Evolutionary conservation across 2,888 invertebrate genomes (phyloP).

Genomic region (Drosophila acutilabella): DNA sequence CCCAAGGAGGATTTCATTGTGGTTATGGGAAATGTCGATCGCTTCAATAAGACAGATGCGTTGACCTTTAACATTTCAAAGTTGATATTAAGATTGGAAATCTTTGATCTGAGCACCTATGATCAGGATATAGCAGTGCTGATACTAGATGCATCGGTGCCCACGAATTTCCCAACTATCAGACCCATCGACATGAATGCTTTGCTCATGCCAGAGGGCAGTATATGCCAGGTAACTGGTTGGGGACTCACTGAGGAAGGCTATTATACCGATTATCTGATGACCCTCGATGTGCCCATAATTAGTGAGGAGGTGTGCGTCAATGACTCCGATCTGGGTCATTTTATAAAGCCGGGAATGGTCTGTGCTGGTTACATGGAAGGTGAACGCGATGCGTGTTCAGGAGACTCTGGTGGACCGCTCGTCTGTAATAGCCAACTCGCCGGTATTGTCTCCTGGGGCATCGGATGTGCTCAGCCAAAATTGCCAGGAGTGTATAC

Average conservation of each 20-base stretch:
- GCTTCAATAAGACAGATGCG: slow-evolving; percentile 71
- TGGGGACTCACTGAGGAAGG: slow-evolving; percentile 81
- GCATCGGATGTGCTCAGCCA: slow-evolving; percentile 90
- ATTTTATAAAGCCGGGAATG: slow-evolving; percentile 88
- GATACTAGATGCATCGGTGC: slow-evolving; percentile 74
- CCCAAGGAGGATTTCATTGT: slow-evolving; percentile 69
- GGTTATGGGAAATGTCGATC: slow-evolving; percentile 83
- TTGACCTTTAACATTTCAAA: slow-evolving; percentile 69
- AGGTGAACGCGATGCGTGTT: slow-evolving; percentile 92
- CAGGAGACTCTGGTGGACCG: slow-evolving; percentile 94
- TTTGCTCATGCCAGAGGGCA: slow-evolving; percentile 41
- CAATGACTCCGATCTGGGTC: slow-evolving; percentile 70
- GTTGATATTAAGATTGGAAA: slow-evolving; percentile 54
- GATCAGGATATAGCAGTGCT: slow-evolving; percentile 80
- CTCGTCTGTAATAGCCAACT: slow-evolving; percentile 88
- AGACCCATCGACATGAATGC: slow-evolving; percentile 71
- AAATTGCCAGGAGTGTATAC: slow-evolving; percentile 92
- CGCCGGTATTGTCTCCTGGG: slow-evolving; percentile 94
- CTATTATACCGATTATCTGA: slow-evolving; percentile 56
- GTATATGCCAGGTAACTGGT: slow-evolving; percentile 82
- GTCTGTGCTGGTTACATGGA: slow-evolving; percentile 90
- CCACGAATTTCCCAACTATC: slow-evolving; percentile 76
- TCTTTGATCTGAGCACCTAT: slow-evolving; percentile 69
- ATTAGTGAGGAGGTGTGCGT: slow-evolving; percentile 66
- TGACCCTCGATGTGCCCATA: slow-evolving; percentile 77